Evolutionary conservation across 2,113 vertebrate species (phyloP).

Genomic region (Chlorodrepanis virens): DNA sequence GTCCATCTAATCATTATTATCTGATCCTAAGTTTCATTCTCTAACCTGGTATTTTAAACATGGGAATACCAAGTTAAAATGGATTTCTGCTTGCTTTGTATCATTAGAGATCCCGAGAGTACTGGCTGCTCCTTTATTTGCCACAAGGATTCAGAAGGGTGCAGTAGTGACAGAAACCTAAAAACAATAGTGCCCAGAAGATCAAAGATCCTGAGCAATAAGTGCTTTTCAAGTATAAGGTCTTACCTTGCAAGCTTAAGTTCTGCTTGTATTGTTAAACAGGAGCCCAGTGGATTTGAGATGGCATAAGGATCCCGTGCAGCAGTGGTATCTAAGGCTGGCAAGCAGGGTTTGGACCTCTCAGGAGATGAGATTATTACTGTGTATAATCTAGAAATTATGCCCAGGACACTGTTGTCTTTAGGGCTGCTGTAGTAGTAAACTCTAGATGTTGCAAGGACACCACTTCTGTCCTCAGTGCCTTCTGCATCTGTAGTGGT

Average conservation of each 20-base stretch:
- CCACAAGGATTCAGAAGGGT: not conserved
- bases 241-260: not conserved
- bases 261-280: not conserved
- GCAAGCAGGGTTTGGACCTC: not conserved
- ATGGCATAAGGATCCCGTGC: not conserved
- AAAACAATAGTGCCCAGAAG: not conserved
- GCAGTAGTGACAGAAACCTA: not conserved
- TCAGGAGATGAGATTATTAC: not conserved
- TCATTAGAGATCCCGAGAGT: not conserved
- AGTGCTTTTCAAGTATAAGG: not conserved
- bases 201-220: not conserved
- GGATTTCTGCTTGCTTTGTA: not conserved
- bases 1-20: not conserved
- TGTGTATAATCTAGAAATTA: not conserved
- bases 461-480: not conserved
- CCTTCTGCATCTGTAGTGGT: fast-evolving
- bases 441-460: not conserved
- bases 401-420: not conserved
- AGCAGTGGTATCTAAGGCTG: not conserved
- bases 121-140: not conserved
- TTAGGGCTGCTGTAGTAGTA: not conserved
- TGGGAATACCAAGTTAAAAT: not conserved
- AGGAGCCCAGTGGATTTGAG: not conserved
- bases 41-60: not conserved
- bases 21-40: not conserved